A percentile compares a stretch with the other conserved stretches of the same genome.
phyloP scores from a whole-genome alignment of 2,888 invertebrate genomes.

The Oscheius sp. region DNA sequence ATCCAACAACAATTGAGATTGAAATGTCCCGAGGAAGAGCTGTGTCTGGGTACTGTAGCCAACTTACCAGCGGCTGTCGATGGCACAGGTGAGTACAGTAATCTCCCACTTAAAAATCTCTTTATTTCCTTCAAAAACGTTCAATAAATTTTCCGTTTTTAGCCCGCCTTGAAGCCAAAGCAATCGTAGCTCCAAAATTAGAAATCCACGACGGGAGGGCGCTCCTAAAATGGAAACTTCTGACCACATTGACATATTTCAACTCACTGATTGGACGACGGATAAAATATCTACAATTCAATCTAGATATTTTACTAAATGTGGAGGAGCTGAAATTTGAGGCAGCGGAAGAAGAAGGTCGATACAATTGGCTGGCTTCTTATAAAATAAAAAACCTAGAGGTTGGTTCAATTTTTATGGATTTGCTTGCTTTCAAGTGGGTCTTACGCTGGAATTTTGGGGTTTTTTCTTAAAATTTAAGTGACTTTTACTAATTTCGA shows the following conservation, averaged over 20 bases:
- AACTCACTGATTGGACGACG: background rate
- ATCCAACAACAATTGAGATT: slow-evolving; percentile 16
- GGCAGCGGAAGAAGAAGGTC: slow-evolving; percentile 18
- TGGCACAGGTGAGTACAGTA: slow-evolving; percentile 31
- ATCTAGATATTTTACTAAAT: slow-evolving; percentile 12
- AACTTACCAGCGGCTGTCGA: slow-evolving; percentile 21
- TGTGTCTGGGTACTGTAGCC: slow-evolving; percentile 23
- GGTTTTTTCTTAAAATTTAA: no score
- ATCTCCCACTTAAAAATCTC: no score
- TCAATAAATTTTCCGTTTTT: background rate
- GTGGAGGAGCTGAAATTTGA: slow-evolving; percentile 30
- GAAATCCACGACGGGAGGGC: slow-evolving; percentile 25
- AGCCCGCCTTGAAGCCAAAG: slow-evolving; percentile 31
- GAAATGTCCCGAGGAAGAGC: slow-evolving; percentile 15
- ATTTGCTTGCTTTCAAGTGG: background rate
- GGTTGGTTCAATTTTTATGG: slow-evolving; percentile 6
- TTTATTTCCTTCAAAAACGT: no score
- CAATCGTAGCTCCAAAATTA: slow-evolving; percentile 11
- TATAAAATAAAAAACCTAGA: slow-evolving; percentile 26
- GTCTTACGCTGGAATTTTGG: background rate
- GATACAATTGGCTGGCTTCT: slow-evolving; percentile 33
- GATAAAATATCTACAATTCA: slow-evolving; percentile 28
- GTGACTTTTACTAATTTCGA: no score
- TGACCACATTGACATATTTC: slow-evolving; percentile 11
- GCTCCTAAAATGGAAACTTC: slow-evolving; percentile 8